A percentile compares a stretch with the other conserved stretches of the same genome.
These are phyloP conservation scores for Orchesellides sinensis DNA, from an alignment of 2,888 invertebrate species.

Conservation along the genomic window DNA sequence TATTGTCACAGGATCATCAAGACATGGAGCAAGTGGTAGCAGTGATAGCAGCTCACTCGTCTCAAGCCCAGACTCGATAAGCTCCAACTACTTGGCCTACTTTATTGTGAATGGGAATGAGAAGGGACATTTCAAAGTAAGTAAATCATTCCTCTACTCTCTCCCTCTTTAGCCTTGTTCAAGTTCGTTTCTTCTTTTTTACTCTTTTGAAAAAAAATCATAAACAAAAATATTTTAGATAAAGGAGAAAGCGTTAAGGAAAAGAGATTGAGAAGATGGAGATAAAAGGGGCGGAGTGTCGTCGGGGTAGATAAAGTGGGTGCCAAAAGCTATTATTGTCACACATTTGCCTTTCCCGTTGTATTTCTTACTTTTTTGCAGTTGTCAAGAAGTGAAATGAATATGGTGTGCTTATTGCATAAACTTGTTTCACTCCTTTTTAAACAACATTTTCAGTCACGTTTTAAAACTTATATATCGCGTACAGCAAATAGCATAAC, in stretches of 20 bases:
- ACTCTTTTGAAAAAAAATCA: no score
- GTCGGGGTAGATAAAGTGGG: conserved; percentile 45
- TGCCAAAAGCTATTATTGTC: conserved; percentile 60
- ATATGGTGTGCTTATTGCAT: conserved; percentile 11
- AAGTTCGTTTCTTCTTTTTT: background rate
- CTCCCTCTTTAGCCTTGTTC: background rate
- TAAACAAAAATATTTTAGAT: background rate
- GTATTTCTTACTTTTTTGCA: background rate
- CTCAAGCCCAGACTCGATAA: conserved; percentile 60
- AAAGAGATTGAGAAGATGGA: conserved; percentile 3
- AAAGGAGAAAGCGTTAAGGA: background rate
- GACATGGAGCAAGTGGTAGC: background rate
- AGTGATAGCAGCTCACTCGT: background rate
- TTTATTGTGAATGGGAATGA: conserved; percentile 74
- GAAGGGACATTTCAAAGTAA: conserved; percentile 74
- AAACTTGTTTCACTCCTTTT: no score
- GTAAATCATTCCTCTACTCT: conserved; percentile 28
- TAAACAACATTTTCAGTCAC: no score
- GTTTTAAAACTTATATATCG: no score
- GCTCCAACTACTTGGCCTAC: conserved; percentile 72
- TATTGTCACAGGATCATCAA: conserved; percentile 57
- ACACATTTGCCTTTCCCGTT: conserved; percentile 25
- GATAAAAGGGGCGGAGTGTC: no score
- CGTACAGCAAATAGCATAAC: no score
- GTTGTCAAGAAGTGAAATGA: background rate